phyloP scores from a whole-genome alignment of 2,113 vertebrate species.

The Xiphophorus maculatus region DNA sequence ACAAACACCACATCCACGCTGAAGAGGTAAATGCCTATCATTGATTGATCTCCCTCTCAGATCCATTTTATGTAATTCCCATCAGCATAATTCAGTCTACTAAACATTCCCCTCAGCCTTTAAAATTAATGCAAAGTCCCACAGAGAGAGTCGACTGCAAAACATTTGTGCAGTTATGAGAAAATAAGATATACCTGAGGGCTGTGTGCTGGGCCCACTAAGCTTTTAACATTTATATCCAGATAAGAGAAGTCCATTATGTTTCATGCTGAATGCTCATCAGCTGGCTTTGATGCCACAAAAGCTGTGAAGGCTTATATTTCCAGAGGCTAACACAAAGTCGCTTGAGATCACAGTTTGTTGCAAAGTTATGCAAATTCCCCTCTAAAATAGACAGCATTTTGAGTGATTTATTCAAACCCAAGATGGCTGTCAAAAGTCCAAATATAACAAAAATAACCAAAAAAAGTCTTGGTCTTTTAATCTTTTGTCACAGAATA shows the following conservation, averaged over 20 bases:
- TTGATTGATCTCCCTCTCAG: slow-evolving; percentile 42
- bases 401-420: not conserved
- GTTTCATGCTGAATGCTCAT: slow-evolving; percentile 25
- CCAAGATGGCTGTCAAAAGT: not conserved
- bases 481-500: not conserved
- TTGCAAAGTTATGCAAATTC: not conserved
- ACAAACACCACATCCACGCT: slow-evolving; percentile 25
- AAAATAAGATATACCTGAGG: slow-evolving; percentile 37
- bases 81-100: slow-evolving; percentile 33
- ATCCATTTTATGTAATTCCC: slow-evolving; percentile 37
- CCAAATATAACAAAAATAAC: not conserved
- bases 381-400: not conserved
- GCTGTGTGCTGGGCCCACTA: slow-evolving; percentile 21
- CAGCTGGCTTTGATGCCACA: slow-evolving; percentile 33
- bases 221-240: slow-evolving; percentile 47
- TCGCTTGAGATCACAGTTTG: slow-evolving; percentile 10
- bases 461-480: not conserved
- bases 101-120: slow-evolving; percentile 31
- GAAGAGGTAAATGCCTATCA: slow-evolving; percentile 32
- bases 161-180: slow-evolving; percentile 20
- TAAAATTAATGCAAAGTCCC: slow-evolving; percentile 42
- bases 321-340: slow-evolving; percentile 21
- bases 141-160: slow-evolving; percentile 1
- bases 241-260: slow-evolving; percentile 53
- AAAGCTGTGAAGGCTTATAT: slow-evolving; percentile 13